Evolutionary conservation across 2,888 invertebrate species (phyloP).

Genomic region (Drosophila imparisetae): DNA sequence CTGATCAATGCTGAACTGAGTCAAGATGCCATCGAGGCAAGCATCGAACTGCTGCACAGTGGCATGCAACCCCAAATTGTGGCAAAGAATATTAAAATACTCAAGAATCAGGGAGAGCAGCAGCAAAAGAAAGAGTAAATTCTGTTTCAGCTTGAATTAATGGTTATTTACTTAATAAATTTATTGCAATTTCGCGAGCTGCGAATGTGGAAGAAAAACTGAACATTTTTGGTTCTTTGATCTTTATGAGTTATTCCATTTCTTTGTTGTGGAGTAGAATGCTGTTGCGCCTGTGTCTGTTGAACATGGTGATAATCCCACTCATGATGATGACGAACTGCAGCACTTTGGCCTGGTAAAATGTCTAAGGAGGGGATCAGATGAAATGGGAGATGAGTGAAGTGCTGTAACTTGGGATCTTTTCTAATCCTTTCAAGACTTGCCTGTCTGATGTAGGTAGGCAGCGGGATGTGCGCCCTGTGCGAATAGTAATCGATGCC

Average conservation of each 20-base stretch:
- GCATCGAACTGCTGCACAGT: constrained; percentile 17
- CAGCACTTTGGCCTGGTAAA: constrained; percentile 71
- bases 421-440: not conserved
- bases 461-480: constrained; percentile 57
- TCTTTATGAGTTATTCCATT: constrained; percentile 6
- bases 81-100: constrained; percentile 12
- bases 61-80: constrained; percentile 23
- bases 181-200: not conserved
- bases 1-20: constrained; percentile 38
- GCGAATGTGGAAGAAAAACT: not conserved
- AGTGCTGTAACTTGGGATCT: not conserved
- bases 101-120: constrained; percentile 2
- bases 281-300: constrained; percentile 15
- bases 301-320: constrained; percentile 58
- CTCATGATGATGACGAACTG: constrained; percentile 66
- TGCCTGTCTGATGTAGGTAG: constrained; percentile 71
- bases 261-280: constrained; percentile 10
- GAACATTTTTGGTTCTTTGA: not conserved
- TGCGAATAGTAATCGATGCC: constrained; percentile 70
- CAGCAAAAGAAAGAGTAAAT: not conserved
- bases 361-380: constrained; percentile 53
- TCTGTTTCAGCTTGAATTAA: not conserved
- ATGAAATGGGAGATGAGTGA: not conserved
- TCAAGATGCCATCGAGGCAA: constrained; percentile 24
- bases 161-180: constrained; percentile 11